These are phyloP conservation scores for Pogonus chalceus DNA, from an alignment of 1,140 invertebrate genomes.

Conservation along the genomic window DNA sequence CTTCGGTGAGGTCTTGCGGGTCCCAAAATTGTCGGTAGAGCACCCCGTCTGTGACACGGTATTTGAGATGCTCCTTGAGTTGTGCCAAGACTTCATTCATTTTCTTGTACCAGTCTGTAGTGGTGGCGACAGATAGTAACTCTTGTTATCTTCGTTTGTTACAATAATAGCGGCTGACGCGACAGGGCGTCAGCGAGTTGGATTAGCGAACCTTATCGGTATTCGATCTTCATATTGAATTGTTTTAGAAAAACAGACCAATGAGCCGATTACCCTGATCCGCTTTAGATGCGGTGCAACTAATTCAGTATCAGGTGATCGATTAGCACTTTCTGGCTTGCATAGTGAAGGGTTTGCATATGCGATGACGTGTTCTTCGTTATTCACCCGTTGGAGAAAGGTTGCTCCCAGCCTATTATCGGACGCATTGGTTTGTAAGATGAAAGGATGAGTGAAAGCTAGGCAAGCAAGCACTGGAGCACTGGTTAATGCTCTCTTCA, in stretches of 20 bases:
- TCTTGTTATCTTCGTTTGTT: not conserved
- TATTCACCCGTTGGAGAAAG: not conserved
- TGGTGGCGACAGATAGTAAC: not conserved
- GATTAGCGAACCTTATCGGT: constrained; percentile 21
- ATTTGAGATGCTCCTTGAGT: constrained; percentile 14
- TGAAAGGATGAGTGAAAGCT: not conserved
- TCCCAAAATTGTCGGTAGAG: constrained; percentile 21
- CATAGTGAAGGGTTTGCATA: constrained; percentile 26
- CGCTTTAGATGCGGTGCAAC: constrained; percentile 16
- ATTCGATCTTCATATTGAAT: no score
- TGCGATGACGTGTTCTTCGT: not conserved
- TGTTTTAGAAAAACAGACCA: constrained; percentile 19
- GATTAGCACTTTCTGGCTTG: constrained; percentile 33
- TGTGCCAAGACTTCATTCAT: not conserved
- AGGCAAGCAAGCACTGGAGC: not conserved
- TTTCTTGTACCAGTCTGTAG: constrained; percentile 11
- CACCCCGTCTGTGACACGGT: constrained; percentile 21
- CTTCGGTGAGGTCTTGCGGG: constrained; percentile 11
- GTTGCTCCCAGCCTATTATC: not conserved
- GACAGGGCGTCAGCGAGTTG: constrained; percentile 19
- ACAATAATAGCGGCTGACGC: constrained; percentile 9
- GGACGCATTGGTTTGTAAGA: not conserved
- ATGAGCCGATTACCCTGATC: constrained; percentile 16
- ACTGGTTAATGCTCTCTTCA: not conserved
- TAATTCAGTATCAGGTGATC: constrained; percentile 32